Conservation (phyloP, 2,888 invertebrate genomes). For the Drosophila gaucha region DNA sequence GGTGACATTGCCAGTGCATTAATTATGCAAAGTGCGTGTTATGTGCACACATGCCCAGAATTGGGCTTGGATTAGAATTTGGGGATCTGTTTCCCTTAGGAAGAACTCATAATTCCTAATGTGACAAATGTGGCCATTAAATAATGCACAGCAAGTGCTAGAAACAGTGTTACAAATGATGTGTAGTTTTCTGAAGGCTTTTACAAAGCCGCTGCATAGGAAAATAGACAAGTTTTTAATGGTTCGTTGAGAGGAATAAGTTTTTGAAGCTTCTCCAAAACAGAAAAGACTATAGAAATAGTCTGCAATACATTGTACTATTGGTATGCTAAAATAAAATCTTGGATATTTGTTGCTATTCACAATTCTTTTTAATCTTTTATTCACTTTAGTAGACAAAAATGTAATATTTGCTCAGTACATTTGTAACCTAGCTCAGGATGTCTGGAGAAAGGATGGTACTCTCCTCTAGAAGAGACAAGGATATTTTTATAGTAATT, state of each 20-base stretch:
- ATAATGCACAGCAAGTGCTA: conserved; percentile 1
- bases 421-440: too few relatives aligned
- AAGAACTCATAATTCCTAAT: conserved; percentile 33
- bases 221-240: not conserved
- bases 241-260: too few relatives aligned
- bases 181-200: not conserved
- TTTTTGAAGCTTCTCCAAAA: too few relatives aligned
- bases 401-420: too few relatives aligned
- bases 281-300: too few relatives aligned
- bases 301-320: too few relatives aligned
- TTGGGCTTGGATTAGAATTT: conserved; percentile 26
- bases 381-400: too few relatives aligned
- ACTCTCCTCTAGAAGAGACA: too few relatives aligned
- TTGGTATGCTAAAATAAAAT: too few relatives aligned
- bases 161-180: not conserved
- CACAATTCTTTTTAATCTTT: not conserved
- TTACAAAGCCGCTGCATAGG: not conserved
- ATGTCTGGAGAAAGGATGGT: too few relatives aligned
- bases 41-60: conserved; percentile 36
- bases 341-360: not conserved
- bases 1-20: conserved; percentile 72
- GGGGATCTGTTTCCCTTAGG: conserved; percentile 23
- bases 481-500: too few relatives aligned
- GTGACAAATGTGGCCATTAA: conserved; percentile 58
- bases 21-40: conserved; percentile 75